phyloP scores from a whole-genome alignment of 2,888 invertebrate genomes.

The Chrysotoxum bicinctum region DNA sequence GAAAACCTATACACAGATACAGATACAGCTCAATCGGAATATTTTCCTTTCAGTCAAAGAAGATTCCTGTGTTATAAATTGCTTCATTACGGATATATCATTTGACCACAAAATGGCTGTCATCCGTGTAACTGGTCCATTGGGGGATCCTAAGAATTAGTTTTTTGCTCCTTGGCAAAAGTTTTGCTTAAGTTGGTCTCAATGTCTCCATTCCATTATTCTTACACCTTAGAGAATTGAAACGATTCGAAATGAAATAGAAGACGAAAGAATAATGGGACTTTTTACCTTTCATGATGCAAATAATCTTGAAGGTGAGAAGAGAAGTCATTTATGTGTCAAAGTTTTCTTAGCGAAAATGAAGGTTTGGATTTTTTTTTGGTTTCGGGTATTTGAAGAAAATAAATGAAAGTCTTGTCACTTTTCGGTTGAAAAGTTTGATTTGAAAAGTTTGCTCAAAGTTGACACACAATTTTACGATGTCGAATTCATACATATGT shows the following conservation, averaged over 20 bases:
- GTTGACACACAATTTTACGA: too few species aligned
- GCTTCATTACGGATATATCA: slow-evolving; percentile 47
- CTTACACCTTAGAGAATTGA: background rate
- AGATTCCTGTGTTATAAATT: slow-evolving; percentile 44
- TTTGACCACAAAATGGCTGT: slow-evolving; percentile 32
- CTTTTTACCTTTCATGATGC: background rate
- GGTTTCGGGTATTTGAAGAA: background rate
- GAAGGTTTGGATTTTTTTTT: background rate
- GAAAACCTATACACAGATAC: background rate
- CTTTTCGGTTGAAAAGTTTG: background rate
- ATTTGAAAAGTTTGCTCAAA: background rate
- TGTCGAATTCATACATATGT: background rate
- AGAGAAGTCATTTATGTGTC: background rate
- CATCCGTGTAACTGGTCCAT: slow-evolving; percentile 12
- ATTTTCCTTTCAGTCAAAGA: background rate
- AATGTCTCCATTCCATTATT: slow-evolving; percentile 11
- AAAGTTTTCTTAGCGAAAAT: background rate
- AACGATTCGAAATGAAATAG: background rate
- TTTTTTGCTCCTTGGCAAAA: slow-evolving; percentile 17
- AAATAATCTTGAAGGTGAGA: background rate
- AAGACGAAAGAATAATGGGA: background rate
- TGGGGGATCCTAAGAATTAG: slow-evolving; percentile 40
- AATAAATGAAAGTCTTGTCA: background rate
- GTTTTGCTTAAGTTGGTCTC: background rate
- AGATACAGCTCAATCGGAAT: background rate